phyloP scores from a whole-genome alignment of 1,140 invertebrate species.

The Papilio dardanus region DNA sequence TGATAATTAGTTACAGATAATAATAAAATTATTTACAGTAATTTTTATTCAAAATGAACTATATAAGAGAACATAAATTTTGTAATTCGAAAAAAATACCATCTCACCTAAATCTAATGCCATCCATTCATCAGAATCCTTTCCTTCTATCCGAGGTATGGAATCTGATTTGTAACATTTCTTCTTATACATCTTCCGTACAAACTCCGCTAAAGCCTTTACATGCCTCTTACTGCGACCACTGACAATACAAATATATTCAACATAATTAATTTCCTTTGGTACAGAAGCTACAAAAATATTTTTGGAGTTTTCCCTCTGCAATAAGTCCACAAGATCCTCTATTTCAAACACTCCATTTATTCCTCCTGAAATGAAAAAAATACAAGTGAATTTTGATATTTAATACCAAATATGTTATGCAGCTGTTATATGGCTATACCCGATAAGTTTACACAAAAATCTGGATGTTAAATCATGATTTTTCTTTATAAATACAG shows the following conservation, averaged over 20 bases:
- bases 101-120: slow-evolving; percentile 96
- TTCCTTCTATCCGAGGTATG: slow-evolving; percentile 90
- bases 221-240: slow-evolving; percentile 90
- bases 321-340: slow-evolving; percentile 90
- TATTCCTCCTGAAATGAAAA: slow-evolving; percentile 86
- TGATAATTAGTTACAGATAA: too few species aligned
- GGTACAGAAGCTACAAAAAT: slow-evolving; percentile 92
- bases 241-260: slow-evolving; percentile 91
- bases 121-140: slow-evolving; percentile 90
- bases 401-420: background rate
- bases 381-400: slow-evolving; percentile 34
- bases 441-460: background rate
- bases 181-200: slow-evolving; percentile 90
- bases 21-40: too few species aligned
- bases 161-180: slow-evolving; percentile 86
- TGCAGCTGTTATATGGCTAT: background rate
- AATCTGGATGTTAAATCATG: slow-evolving; percentile 4
- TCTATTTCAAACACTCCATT: slow-evolving; percentile 93
- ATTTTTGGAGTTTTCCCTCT: slow-evolving; percentile 89
- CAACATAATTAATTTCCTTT: slow-evolving; percentile 89
- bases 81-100: slow-evolving; percentile 37
- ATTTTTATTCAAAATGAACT: too few species aligned
- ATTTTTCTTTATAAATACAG: too few species aligned
- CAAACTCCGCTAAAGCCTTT: slow-evolving; percentile 88
- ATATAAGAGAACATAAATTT: too few species aligned